Percentiles rank a stretch among this genome's conserved stretches.
phyloP scores from a whole-genome alignment of 1,140 invertebrate genomes.

The Drosophila miranda region DNA sequence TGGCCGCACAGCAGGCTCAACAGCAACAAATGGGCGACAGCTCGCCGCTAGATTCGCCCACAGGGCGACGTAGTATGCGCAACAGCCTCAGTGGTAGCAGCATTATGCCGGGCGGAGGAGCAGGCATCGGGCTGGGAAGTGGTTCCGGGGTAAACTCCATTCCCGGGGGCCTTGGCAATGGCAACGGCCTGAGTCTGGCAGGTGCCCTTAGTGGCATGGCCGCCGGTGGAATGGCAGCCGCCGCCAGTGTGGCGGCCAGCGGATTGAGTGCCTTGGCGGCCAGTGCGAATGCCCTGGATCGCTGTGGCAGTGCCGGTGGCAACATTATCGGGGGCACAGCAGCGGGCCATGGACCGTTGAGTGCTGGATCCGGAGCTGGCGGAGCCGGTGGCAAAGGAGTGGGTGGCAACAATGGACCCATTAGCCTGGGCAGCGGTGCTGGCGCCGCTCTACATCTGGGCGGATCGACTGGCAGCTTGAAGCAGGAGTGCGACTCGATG shows the following conservation, averaged over 20 bases:
- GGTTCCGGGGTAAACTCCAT: slow-evolving; percentile 34
- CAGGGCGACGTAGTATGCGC: slow-evolving; percentile 74
- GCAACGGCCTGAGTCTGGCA: slow-evolving; percentile 60
- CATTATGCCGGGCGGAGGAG: slow-evolving; percentile 41
- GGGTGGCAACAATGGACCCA: slow-evolving; percentile 71
- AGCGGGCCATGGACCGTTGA: slow-evolving; percentile 42
- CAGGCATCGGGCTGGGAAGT: slow-evolving; percentile 18
- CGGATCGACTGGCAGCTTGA: slow-evolving; percentile 70
- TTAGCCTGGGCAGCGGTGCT: slow-evolving; percentile 67
- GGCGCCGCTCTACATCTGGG: slow-evolving; percentile 66
- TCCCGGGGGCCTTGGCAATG: slow-evolving; percentile 51
- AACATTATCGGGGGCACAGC: slow-evolving; percentile 68
- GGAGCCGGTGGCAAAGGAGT: slow-evolving; percentile 76
- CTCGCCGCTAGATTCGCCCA: slow-evolving; percentile 75
- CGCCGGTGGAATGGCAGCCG: slow-evolving; percentile 64
- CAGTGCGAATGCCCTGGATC: slow-evolving; percentile 62
- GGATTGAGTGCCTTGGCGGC: slow-evolving; percentile 61
- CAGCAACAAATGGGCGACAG: slow-evolving; percentile 81
- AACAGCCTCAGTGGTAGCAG: slow-evolving; percentile 74
- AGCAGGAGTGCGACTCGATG: slow-evolving; percentile 81
- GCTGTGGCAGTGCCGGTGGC: slow-evolving; percentile 74
- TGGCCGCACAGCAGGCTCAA: slow-evolving; percentile 87
- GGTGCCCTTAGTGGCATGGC: slow-evolving; percentile 74
- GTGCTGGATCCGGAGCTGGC: slow-evolving; percentile 36
- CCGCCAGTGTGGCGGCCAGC: slow-evolving; percentile 63